Conservation (phyloP, 2,888 invertebrate species). For the Brachyptera putata region DNA sequence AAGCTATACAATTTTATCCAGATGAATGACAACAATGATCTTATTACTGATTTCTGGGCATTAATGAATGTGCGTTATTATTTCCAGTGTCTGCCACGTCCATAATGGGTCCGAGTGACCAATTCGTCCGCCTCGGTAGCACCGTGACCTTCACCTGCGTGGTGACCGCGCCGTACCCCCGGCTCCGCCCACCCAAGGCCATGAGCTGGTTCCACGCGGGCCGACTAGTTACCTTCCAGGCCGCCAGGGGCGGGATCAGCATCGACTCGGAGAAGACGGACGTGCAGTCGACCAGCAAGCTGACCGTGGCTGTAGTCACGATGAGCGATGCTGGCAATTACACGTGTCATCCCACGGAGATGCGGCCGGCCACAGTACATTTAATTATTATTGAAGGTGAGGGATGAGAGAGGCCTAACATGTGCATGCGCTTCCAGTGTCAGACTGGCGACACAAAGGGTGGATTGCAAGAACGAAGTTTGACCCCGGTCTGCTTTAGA, state of each 20-base stretch:
- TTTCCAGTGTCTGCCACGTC: constrained; percentile 40
- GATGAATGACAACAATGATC: not conserved
- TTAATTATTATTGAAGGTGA: constrained; percentile 63
- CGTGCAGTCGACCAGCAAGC: constrained; percentile 54
- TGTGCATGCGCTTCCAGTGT: no score
- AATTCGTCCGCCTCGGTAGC: constrained; percentile 51
- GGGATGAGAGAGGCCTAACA: no score
- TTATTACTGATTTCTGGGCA: no score
- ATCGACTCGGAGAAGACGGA: constrained; percentile 58
- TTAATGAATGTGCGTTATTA: no score
- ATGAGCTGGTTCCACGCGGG: constrained; percentile 56
- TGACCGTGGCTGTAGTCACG: constrained; percentile 57
- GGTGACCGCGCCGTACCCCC: constrained; percentile 45
- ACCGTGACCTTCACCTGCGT: constrained; percentile 55
- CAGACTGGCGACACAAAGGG: no score
- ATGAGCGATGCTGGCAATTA: constrained; percentile 55
- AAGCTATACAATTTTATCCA: no score
- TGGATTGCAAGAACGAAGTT: no score
- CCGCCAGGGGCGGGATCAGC: constrained; percentile 55
- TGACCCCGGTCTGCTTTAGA: no score
- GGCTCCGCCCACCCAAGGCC: constrained; percentile 44
- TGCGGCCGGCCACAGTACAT: constrained; percentile 54
- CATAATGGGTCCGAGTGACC: constrained; percentile 54
- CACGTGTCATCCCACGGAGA: constrained; percentile 61
- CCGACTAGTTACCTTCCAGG: constrained; percentile 48